phyloP scores from a whole-genome alignment of 2,797 vertebrate genomes.

The Crax fasciolata region DNA sequence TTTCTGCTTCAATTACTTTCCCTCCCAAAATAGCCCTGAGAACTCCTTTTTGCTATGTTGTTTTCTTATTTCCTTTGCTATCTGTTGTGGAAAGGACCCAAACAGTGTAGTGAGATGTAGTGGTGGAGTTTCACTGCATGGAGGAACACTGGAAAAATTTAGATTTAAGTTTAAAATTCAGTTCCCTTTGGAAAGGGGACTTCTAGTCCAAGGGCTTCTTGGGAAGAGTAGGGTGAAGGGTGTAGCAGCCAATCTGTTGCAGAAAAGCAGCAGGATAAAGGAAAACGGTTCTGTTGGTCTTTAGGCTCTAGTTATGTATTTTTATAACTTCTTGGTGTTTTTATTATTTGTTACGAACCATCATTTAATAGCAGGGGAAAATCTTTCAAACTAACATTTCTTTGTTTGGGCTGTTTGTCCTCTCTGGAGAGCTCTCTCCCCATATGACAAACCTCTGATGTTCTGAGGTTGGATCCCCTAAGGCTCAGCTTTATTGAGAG shows the following conservation, averaged over 20 bases:
- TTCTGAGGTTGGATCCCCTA: slow-evolving; percentile 59
- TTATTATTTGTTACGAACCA: slow-evolving; percentile 55
- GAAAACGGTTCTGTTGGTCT: slow-evolving; percentile 45
- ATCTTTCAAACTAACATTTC: slow-evolving; percentile 59
- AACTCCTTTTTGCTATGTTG: slow-evolving; percentile 2
- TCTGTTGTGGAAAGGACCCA: not conserved
- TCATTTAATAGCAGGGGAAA: slow-evolving; percentile 64
- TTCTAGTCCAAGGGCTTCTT: slow-evolving; percentile 8
- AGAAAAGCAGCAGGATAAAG: slow-evolving; percentile 8
- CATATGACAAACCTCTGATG: slow-evolving; percentile 62
- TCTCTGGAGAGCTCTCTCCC: slow-evolving; percentile 64
- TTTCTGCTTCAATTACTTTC: slow-evolving; percentile 53
- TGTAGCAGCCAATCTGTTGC: slow-evolving; percentile 16
- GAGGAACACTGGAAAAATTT: slow-evolving; percentile 19
- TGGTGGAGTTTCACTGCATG: not conserved
- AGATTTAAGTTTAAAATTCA: not conserved
- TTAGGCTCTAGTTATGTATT: slow-evolving; percentile 65
- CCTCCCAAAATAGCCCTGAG: slow-evolving; percentile 65
- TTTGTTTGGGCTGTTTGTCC: slow-evolving; percentile 64
- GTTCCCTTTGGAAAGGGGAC: not conserved
- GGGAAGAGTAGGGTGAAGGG: not conserved
- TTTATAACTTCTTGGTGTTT: slow-evolving; percentile 44
- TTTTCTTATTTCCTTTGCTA: not conserved
- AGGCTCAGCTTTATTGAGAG: slow-evolving; percentile 74
- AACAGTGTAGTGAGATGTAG: not conserved